These are phyloP conservation scores for Aegotheles bennettii DNA, from an alignment of 2,113 vertebrate species.

Conservation along the genomic window DNA sequence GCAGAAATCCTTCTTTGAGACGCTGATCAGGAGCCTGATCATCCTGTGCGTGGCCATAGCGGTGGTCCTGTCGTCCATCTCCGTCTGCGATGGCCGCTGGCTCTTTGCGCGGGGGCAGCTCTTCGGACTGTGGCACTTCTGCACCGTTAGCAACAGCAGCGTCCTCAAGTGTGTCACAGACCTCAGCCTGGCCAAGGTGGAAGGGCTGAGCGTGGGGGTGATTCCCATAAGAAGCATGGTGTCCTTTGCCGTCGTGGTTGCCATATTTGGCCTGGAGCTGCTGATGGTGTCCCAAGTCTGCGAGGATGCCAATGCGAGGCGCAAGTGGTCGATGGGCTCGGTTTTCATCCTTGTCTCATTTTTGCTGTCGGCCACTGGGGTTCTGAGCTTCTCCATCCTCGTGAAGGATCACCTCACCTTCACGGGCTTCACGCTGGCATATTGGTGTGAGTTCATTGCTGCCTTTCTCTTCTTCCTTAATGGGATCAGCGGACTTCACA, in stretches of 20 bases:
- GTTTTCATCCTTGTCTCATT: conserved; percentile 71
- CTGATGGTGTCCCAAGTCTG: conserved; percentile 84
- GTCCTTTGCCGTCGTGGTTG: conserved; percentile 73
- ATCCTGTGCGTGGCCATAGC: conserved; percentile 73
- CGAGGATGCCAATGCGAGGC: conserved; percentile 58
- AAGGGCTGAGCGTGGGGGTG: conserved; percentile 61
- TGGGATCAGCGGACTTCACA: conserved; percentile 76
- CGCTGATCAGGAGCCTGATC: conserved; percentile 74
- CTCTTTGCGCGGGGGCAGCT: conserved; percentile 63
- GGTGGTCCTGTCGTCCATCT: conserved; percentile 76
- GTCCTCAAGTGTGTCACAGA: conserved; percentile 68
- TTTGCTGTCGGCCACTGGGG: conserved; percentile 64
- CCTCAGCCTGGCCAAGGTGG: conserved; percentile 57
- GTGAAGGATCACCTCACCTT: conserved; percentile 64
- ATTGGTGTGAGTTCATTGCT: conserved; percentile 79
- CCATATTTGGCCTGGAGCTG: conserved; percentile 83
- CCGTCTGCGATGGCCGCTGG: conserved; percentile 82
- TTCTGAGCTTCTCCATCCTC: conserved; percentile 74
- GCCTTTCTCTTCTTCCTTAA: conserved; percentile 84
- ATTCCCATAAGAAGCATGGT: conserved; percentile 65
- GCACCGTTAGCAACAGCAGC: conserved; percentile 19
- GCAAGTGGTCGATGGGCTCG: conserved; percentile 76
- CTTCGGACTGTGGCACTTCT: conserved; percentile 82
- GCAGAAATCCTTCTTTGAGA: conserved; percentile 71
- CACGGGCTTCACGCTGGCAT: conserved; percentile 74